phyloP scores from a whole-genome alignment of 2,797 vertebrate genomes.

The Semaprochilodus insignis region DNA sequence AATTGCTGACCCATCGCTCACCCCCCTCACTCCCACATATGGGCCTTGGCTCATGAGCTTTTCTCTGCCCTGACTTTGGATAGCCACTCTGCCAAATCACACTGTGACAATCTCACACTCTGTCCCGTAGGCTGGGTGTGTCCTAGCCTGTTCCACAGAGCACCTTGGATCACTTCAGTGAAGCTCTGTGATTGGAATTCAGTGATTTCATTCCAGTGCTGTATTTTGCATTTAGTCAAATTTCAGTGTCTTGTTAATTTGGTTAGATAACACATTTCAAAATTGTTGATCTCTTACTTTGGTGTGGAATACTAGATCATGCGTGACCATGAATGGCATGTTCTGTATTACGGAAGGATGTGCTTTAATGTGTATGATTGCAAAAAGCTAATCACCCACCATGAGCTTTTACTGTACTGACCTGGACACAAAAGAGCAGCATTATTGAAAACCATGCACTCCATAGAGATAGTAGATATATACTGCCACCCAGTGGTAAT shows the following conservation, averaged over 20 bases:
- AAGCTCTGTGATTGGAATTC: background rate
- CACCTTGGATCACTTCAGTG: background rate
- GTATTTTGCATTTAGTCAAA: background rate
- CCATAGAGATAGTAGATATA: conserved; percentile 12
- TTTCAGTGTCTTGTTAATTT: background rate
- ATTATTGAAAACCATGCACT: background rate
- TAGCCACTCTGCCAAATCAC: conserved; percentile 49
- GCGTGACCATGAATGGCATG: background rate
- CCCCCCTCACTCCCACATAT: conserved; percentile 54
- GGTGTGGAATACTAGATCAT: background rate
- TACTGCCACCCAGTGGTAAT: conserved; percentile 57
- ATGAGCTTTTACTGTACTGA: conserved; percentile 20
- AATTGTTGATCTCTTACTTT: background rate
- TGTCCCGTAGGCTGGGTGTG: conserved; percentile 25
- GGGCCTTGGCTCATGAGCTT: conserved; percentile 49
- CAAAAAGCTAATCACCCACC: conserved; percentile 33
- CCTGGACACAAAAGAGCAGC: background rate
- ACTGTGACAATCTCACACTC: conserved; percentile 53
- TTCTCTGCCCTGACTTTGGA: conserved; percentile 43
- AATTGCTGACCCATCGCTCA: conserved; percentile 54
- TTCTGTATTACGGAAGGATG: conserved; percentile 7
- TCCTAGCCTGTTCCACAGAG: conserved; percentile 24
- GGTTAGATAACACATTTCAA: background rate
- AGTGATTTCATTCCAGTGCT: background rate
- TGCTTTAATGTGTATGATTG: background rate